Conservation (phyloP, 2,113 vertebrate species). For the Oncorhynchus tshawytscha region DNA sequence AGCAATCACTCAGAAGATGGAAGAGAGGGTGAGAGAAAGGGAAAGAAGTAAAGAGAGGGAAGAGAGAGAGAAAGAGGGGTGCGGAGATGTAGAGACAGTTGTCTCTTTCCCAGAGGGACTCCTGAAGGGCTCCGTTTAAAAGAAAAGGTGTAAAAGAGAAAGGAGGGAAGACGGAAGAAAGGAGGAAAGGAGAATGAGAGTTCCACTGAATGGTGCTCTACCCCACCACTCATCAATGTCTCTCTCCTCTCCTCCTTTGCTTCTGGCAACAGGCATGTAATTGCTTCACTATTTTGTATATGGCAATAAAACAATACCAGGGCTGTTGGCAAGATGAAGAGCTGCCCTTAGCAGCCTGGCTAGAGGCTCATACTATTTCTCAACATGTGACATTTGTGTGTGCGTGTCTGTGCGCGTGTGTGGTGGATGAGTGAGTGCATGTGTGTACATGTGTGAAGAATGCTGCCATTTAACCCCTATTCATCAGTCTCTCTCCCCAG, state of each 20-base stretch:
- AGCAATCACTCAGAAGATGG: slow-evolving; percentile 11
- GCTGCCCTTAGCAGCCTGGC: not conserved
- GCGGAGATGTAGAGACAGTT: slow-evolving; percentile 14
- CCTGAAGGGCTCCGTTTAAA: not conserved
- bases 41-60: not conserved
- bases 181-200: not conserved
- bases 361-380: not conserved
- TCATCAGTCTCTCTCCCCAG: not conserved
- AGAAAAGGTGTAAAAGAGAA: not conserved
- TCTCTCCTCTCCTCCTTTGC: not conserved
- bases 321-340: slow-evolving; percentile 1
- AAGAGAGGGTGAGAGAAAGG: slow-evolving; percentile 2
- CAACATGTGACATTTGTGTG: not conserved
- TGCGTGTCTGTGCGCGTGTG: not conserved
- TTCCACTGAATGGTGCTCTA: not conserved
- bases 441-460: not conserved
- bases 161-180: not conserved
- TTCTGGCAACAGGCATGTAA: not conserved
- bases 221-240: not conserved
- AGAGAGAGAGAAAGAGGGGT: slow-evolving; percentile 13
- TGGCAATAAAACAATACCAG: slow-evolving; percentile 9
- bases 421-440: not conserved
- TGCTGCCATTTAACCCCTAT: no score
- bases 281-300: slow-evolving; percentile 14
- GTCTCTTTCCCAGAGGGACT: not conserved